Evolutionary conservation across 1,140 invertebrate species (phyloP).

Genomic region (Apolygus lucorum): DNA sequence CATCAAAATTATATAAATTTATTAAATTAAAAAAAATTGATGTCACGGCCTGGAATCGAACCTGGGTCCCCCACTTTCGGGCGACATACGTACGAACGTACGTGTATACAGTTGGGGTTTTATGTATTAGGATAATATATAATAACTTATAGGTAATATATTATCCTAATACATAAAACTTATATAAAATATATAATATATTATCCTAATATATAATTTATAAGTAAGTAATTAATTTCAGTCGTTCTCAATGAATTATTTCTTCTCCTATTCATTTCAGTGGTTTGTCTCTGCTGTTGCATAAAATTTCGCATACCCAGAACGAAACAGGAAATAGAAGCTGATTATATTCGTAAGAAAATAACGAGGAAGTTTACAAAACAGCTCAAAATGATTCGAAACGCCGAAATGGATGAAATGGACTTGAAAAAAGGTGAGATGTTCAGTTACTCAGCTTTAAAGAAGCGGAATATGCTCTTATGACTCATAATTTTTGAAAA

Average conservation of each 20-base stretch:
- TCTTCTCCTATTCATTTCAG: slow-evolving; percentile 24
- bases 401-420: slow-evolving; percentile 76
- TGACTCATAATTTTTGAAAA: no score
- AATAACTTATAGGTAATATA: background rate
- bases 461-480: background rate
- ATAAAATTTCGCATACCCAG: slow-evolving; percentile 76
- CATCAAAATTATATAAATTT: no score
- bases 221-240: no score
- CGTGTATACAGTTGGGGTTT: background rate
- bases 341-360: slow-evolving; percentile 73
- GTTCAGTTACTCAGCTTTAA: background rate
- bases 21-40: no score
- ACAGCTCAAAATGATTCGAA: slow-evolving; percentile 68
- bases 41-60: no score
- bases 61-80: no score
- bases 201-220: no score
- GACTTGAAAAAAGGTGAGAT: slow-evolving; percentile 63
- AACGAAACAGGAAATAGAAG: slow-evolving; percentile 88
- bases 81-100: background rate
- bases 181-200: background rate
- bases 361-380: slow-evolving; percentile 72
- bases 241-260: no score
- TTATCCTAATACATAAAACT: background rate
- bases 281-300: slow-evolving; percentile 76
- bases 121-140: background rate